A percentile compares a stretch with the other conserved stretches of the same genome.
phyloP scores from a whole-genome alignment of 2,113 vertebrate genomes.

The Cinclus mexicanus region DNA sequence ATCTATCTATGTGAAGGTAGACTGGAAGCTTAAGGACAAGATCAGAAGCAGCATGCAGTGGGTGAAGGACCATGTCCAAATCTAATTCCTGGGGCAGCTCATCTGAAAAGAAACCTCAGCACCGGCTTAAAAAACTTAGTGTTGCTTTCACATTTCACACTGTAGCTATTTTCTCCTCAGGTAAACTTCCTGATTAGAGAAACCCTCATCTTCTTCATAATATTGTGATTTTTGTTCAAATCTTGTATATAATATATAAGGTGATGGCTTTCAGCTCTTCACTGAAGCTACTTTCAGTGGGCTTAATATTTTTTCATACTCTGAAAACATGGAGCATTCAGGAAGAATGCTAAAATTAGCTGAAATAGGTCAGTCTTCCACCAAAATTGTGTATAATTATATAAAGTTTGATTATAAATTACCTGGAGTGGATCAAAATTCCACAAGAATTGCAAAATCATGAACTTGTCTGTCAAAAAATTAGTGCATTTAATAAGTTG shows the following conservation, averaged over 20 bases:
- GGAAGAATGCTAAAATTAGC: neutral
- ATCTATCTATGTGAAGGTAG: neutral
- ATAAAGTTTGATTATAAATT: neutral
- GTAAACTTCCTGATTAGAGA: neutral
- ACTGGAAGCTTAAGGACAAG: neutral
- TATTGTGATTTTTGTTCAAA: neutral
- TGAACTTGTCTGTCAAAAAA: neutral
- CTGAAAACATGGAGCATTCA: neutral
- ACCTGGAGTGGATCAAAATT: neutral
- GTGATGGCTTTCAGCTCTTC: neutral
- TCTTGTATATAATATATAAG: neutral
- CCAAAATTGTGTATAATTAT: neutral
- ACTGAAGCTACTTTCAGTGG: neutral
- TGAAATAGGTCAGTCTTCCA: neutral
- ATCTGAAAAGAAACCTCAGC: neutral
- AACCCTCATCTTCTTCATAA: neutral
- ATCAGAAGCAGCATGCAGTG: neutral
- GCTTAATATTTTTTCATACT: neutral
- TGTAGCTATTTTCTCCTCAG: neutral
- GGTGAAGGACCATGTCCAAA: neutral
- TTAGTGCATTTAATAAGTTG: neutral
- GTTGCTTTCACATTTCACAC: neutral
- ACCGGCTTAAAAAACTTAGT: neutral
- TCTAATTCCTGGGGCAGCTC: neutral
- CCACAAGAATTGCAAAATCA: neutral